A percentile compares a stretch with the other conserved stretches of the same genome.
Conservation (phyloP, 2,888 invertebrate genomes). For the Agriopis leucophaearia region DNA sequence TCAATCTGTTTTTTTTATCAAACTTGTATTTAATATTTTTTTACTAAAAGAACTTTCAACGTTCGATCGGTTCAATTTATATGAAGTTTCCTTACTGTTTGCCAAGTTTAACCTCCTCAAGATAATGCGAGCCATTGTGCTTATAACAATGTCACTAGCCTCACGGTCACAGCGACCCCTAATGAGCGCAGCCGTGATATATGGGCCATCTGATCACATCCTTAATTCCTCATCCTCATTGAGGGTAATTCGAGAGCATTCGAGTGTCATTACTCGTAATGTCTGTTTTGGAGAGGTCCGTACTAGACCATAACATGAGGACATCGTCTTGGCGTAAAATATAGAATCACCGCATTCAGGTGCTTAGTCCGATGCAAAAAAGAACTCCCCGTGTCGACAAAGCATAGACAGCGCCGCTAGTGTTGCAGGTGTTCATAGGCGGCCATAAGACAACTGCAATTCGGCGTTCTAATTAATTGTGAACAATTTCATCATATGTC, state of each 20-base stretch:
- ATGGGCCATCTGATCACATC: slow-evolving; percentile 14
- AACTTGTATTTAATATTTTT: too few relatives aligned
- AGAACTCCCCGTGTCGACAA: too few relatives aligned
- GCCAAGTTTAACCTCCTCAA: not conserved
- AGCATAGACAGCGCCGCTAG: too few relatives aligned
- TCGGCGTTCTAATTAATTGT: not conserved
- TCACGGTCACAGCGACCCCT: slow-evolving; percentile 22
- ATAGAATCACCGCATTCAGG: too few relatives aligned
- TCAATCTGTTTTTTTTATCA: too few relatives aligned
- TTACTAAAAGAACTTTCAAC: too few relatives aligned
- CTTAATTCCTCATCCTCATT: slow-evolving; percentile 11
- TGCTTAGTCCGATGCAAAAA: too few relatives aligned
- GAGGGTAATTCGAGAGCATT: slow-evolving; percentile 1
- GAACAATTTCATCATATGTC: not conserved
- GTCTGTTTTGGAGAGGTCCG: not conserved
- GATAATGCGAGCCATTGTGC: slow-evolving; percentile 30
- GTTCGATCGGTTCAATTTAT: not conserved
- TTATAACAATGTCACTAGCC: slow-evolving; percentile 27
- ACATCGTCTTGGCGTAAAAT: too few relatives aligned
- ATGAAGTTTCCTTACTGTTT: slow-evolving; percentile 23
- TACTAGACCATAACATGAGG: not conserved
- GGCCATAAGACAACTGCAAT: too few relatives aligned
- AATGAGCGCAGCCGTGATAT: slow-evolving; percentile 29
- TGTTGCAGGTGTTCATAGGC: too few relatives aligned
- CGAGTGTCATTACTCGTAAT: not conserved